Base-by-base conservation (phyloP, 1,140 invertebrate genomes). In the Daktulosphaira vitifoliae region DNA sequence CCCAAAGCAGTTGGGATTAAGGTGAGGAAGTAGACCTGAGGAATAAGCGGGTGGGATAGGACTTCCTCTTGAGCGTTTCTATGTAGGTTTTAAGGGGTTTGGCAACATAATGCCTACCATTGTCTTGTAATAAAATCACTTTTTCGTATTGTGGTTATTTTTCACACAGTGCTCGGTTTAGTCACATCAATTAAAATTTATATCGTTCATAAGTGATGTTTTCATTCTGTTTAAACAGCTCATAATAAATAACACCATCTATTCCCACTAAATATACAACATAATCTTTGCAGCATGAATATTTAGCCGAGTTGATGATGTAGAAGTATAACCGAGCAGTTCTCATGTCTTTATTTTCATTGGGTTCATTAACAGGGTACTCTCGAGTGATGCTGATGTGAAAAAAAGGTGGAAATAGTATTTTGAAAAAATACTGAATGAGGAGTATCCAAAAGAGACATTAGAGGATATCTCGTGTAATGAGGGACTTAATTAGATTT, bases 131-230 rank as follows among this genome's bases (percentile, higher is more conserved):
- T 3, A 53, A 7, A 20, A 53, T 38, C 2, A 53, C 15, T 37
- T 16, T 53, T 67, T 65, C 66, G n/a, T 66, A 54, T 13, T 49
- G 8, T 13, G 46, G 22, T 4, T 52, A 18, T 59, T 69, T 69
- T 51, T 71, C 68, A 37, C 68, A 44, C 9, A 71, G 66, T 13
- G 65, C 66, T 44, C 38, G 54, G 25, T 18, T 39, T 25, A 59
- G 26, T 3, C 18, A 1, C 25, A 53, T 29, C 33, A 53, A 13
- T 22, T 29, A 8, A 25, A 5, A 7, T 33, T 4, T 9, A 33
- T 53, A 37, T 0, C n/a, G 18, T n/a, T 33, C 51, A 1, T 16
- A 11, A 3, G 25, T 53, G 26, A 53, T 37, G 9, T 11, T 53
- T 22, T 38, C 26, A 7, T 13, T 37, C 0, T 23, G 51, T 37